Conservation (phyloP, 1,140 invertebrate species). For the Drosophila gunungcola region DNA sequence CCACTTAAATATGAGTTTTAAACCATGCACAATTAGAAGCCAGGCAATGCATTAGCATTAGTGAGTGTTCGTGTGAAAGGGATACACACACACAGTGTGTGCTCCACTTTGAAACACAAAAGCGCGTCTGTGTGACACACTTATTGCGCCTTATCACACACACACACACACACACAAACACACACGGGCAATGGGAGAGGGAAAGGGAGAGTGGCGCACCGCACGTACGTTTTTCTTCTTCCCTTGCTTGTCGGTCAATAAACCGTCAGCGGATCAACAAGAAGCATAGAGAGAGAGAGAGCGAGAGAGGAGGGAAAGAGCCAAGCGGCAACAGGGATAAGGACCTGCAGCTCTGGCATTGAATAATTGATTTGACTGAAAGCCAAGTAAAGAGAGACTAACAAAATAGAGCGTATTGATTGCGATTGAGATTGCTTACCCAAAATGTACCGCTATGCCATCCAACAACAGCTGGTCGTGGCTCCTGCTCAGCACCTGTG, state of each 20-base stretch:
- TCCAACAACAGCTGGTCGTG: slow-evolving; percentile 62
- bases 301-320: not conserved
- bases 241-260: slow-evolving; percentile 56
- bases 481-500: not conserved
- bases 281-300: slow-evolving; percentile 4
- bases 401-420: slow-evolving; percentile 47
- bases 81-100: slow-evolving; percentile 30
- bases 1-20: slow-evolving; percentile 36
- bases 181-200: not conserved
- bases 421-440: slow-evolving; percentile 45
- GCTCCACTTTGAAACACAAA: slow-evolving; percentile 42
- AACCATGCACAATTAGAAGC: slow-evolving; percentile 46
- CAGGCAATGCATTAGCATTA: slow-evolving; percentile 9
- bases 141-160: slow-evolving; percentile 32
- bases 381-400: not conserved
- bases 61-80: slow-evolving; percentile 13
- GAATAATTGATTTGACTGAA: slow-evolving; percentile 41
- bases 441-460: slow-evolving; percentile 62
- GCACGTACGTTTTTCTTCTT: slow-evolving; percentile 34
- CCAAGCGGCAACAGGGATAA: not conserved
- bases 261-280: slow-evolving; percentile 41
- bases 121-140: slow-evolving; percentile 38
- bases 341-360: slow-evolving; percentile 14
- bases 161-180: not conserved
- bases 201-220: slow-evolving; percentile 14